These are phyloP conservation scores for Petrolisthes manimaculis DNA, from an alignment of 2,888 invertebrate genomes.

Conservation along the genomic window DNA sequence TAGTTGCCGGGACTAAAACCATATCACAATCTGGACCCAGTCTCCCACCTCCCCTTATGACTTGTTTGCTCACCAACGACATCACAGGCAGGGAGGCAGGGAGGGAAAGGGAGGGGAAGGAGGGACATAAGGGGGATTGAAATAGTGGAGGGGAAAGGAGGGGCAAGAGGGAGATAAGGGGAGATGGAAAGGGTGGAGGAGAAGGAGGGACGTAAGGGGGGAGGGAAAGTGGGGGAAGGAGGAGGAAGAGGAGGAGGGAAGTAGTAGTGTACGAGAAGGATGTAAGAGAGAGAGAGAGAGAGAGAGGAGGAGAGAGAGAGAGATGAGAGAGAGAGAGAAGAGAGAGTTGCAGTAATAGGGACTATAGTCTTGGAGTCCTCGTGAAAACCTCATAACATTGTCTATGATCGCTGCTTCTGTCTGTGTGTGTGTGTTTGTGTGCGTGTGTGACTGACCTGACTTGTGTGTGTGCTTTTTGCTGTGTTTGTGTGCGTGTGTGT, in stretches of 20 bases:
- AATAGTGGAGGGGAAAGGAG: background rate
- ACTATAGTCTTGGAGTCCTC: background rate
- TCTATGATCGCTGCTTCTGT: too few relatives aligned
- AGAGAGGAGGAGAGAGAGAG: background rate
- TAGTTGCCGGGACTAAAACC: conserved; percentile 18
- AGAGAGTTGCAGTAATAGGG: background rate
- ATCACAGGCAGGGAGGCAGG: background rate
- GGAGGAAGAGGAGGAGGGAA: background rate
- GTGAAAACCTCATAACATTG: background rate
- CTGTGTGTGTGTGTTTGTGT: too few relatives aligned
- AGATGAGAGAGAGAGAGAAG: too few relatives aligned
- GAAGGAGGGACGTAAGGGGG: too few relatives aligned
- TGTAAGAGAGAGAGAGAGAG: too few relatives aligned
- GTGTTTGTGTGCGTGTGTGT: too few relatives aligned
- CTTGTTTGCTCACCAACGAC: background rate
- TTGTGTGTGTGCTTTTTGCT: too few relatives aligned
- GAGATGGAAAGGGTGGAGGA: too few relatives aligned
- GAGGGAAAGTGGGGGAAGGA: background rate
- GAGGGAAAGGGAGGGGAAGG: background rate
- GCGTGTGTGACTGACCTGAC: too few relatives aligned
- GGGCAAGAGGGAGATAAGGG: background rate
- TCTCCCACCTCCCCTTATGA: conserved; percentile 6
- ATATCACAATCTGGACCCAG: conserved; percentile 29
- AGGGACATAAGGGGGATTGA: background rate
- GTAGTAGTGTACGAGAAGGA: background rate